A percentile compares a stretch with the other conserved stretches of the same genome.
phyloP scores from a whole-genome alignment of 1,140 invertebrate genomes.

The Neodiprion virginianus region DNA sequence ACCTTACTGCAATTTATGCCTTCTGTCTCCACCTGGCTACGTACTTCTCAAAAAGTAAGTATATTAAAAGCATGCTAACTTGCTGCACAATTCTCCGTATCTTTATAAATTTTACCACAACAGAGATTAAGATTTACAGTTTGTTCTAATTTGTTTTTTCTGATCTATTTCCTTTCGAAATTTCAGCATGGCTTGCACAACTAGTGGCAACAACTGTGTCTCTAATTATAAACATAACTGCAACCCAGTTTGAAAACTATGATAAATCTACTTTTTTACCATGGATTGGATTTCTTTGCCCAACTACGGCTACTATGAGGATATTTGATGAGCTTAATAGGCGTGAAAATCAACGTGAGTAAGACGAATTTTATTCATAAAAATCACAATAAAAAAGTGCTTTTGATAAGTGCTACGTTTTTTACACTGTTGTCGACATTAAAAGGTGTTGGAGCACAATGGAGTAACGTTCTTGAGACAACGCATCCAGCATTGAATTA shows the following conservation, averaged over 20 bases:
- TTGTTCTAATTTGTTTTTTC: conserved; percentile 12
- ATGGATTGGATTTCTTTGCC: conserved; percentile 40
- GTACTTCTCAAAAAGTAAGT: conserved; percentile 52
- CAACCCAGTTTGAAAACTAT: not conserved
- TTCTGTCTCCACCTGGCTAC: conserved; percentile 56
- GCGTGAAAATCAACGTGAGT: conserved; percentile 36
- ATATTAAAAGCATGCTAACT: not conserved
- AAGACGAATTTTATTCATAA: conserved; percentile 7
- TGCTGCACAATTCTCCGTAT: no score
- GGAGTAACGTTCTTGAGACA: conserved; percentile 61
- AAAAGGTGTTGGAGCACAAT: conserved; percentile 64
- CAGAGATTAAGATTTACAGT: not conserved
- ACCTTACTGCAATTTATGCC: conserved; percentile 46
- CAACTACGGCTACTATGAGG: conserved; percentile 36
- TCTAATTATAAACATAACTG: not conserved
- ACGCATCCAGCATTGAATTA: conserved; percentile 63
- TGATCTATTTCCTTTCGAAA: not conserved
- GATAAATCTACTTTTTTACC: not conserved
- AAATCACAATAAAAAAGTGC: no score
- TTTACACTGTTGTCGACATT: conserved; percentile 43
- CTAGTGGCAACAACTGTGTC: conserved; percentile 25
- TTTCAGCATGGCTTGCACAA: conserved; percentile 25
- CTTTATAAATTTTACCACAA: no score
- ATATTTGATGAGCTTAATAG: conserved; percentile 40
- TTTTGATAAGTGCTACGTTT: conserved; percentile 9